A percentile compares a stretch with the other conserved stretches of the same genome.
Conservation (phyloP, 1,140 invertebrate species). For the Eueides isabella region DNA sequence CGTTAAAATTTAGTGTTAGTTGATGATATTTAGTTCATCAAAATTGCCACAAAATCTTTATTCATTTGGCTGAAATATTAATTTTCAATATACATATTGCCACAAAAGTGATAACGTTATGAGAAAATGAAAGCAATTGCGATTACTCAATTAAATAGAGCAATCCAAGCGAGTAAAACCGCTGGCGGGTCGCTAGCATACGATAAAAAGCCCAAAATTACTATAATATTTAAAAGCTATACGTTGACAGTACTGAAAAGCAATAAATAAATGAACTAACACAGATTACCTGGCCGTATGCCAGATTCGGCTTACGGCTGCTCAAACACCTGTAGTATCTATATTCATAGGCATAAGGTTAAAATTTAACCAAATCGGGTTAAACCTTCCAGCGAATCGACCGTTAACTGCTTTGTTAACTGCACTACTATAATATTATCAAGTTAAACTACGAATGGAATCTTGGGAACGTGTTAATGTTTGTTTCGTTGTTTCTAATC, state of each 20-base stretch:
- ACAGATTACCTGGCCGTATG: constrained; percentile 23
- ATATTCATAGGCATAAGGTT: not conserved
- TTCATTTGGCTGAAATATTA: no score
- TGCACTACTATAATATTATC: constrained; percentile 26
- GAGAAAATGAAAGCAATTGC: no score
- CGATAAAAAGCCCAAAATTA: constrained; percentile 5
- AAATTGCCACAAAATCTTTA: no score
- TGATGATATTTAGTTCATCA: no score
- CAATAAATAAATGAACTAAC: constrained; percentile 32
- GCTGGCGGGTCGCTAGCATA: no score
- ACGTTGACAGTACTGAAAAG: constrained; percentile 19
- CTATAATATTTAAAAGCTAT: not conserved
- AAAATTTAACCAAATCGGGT: not conserved
- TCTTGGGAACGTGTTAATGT: constrained; percentile 31
- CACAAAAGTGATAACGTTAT: no score
- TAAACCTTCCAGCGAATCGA: constrained; percentile 13
- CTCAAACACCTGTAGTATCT: constrained; percentile 4
- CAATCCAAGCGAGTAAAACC: no score
- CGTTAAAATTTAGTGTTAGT: no score
- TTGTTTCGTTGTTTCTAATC: constrained; percentile 20
- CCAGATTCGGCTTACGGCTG: constrained; percentile 18
- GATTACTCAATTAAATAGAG: no score
- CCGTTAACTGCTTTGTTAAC: constrained; percentile 30
- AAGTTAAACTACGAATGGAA: constrained; percentile 22
- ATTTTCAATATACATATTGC: no score